Evolutionary conservation across 2,888 invertebrate genomes (phyloP), one percentile per base, ranked within the genome.

Genomic region (Lepas anatifera): DNA sequence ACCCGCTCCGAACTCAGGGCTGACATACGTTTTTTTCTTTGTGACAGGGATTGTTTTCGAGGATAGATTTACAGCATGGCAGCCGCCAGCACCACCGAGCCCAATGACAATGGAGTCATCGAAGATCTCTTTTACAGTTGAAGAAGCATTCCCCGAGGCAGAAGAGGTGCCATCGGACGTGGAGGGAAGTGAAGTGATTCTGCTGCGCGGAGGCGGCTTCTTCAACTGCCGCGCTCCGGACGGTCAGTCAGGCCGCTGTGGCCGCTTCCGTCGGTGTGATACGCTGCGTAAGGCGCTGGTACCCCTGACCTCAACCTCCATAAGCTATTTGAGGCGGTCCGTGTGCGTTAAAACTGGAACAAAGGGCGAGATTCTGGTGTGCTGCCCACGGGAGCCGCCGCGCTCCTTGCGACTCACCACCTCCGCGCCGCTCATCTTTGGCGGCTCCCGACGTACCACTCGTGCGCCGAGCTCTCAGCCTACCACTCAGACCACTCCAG

Each of bases 321-420:
- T 83, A 1, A 77, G 79, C 22, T 85, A 84, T 73, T 78, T 92
- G 68, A 81, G 87, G 70, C 82, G 82, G 67, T 87, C 88, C 0
- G 22, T 52, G 13, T 52, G 52, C 29, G n/a, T n/a, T n/a, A n/a
- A n/a, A n/a, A 27, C 27, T 6, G 27, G 27, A 13, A 16, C 16
- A 4, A 29, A 16, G 22, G 52, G 52, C 29, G 11, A 8, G 52
- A 11, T 29, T 27, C 13, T 52, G 3, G 16, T 52, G 27, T 52
- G 52, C 29, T 52, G 52, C 13, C 52, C 52, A 29, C 10, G 4
- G 13, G 4, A 16, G 25, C 52, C 52, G 52, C 52, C 52, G 8
- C 52, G 29, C 13, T n/a, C n/a, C n/a, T 29, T 52, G 52, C 4
- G 3, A 4, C 29, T 16, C 27, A 11, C 29, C 52, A 52, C 52